Evolutionary conservation across 2,888 invertebrate genomes (phyloP), one percentile per base, ranked within the genome.

Genomic region (Linnaemya tessellans): DNA sequence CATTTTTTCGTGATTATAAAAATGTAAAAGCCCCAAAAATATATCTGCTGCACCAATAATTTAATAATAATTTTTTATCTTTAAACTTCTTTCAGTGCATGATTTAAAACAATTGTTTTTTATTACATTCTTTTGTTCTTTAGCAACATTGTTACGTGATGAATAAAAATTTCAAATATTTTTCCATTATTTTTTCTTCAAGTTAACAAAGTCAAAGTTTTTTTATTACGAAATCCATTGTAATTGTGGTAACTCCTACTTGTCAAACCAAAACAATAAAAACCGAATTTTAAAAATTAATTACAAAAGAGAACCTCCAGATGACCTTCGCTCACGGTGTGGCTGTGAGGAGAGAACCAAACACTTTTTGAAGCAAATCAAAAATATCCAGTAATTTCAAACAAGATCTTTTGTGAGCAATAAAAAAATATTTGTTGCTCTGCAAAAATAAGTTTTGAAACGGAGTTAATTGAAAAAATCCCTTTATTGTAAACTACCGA

Each of bases 211-310:
- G 70, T 65, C 71, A 70, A 68, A 82, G 38, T 56, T 54, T 46
- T 62, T 65, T 60, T 25, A 38, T 75, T 62, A 43, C 35, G 70
- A 81, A 54, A 81, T 68, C 51, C 9, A 51, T 70, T 68, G 51
- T 84, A 68, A 70, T 64, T 73, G 49, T 49, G 46, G 56, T 51
- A 84, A 74, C 84, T 70, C 80, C 74, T 58, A 74, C 80, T 70
- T 75, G 77, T 78, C 71, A 78, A 78, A 71, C 18, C 56, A 43
- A 78, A 71, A 51, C 70, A 79, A 79, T 70, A 18, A 65, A 70
- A 51, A 30, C 7, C 3, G 58, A 79, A 67, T 67, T 56, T 25
- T 54, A 70, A 46, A 70, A 70, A 62, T 81, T 49, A 75, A 82
- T 71, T 65, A 65, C 41, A 70, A 80, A 68, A 73, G 49, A 68